These are phyloP conservation scores for Acridotheres tristis DNA, from an alignment of 2,797 vertebrate species.

Conservation along the genomic window DNA sequence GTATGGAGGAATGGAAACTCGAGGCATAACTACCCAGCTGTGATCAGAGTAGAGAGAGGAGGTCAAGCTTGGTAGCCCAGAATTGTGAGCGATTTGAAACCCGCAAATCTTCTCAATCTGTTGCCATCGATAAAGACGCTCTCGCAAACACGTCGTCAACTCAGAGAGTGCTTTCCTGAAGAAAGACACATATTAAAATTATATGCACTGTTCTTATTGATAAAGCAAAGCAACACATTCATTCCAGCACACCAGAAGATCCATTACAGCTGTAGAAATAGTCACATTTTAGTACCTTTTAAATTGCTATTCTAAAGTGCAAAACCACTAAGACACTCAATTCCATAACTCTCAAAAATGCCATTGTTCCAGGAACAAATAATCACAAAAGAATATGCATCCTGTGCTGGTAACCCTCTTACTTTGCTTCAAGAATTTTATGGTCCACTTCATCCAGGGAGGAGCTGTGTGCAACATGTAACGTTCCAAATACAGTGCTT, in stretches of 20 bases:
- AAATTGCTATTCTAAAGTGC: not conserved
- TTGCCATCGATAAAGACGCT: slow-evolving; percentile 97
- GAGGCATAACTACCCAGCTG: slow-evolving; percentile 98
- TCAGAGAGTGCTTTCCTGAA: slow-evolving; percentile 94
- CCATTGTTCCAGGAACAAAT: not conserved
- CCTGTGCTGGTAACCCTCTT: slow-evolving; percentile 59
- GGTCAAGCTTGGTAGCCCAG: slow-evolving; percentile 91
- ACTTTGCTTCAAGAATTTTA: slow-evolving; percentile 99
- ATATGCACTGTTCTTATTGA: not conserved
- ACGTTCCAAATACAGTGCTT: slow-evolving; percentile 92
- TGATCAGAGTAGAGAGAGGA: slow-evolving; percentile 96
- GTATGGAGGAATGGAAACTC: slow-evolving; percentile 94
- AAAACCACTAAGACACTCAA: not conserved
- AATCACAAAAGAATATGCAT: not conserved
- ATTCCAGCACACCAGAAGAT: not conserved
- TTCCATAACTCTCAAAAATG: not conserved
- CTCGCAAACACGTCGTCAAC: slow-evolving; percentile 92
- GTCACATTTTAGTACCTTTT: not conserved
- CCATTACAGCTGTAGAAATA: not conserved
- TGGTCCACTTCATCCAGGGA: slow-evolving; percentile 98
- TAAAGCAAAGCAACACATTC: not conserved
- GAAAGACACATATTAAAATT: not conserved
- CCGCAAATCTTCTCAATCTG: slow-evolving; percentile 97
- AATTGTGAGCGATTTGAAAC: slow-evolving; percentile 95
- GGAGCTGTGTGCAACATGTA: slow-evolving; percentile 97